Percentiles rank a stretch among this genome's conserved stretches.
phyloP scores from a whole-genome alignment of 2,888 invertebrate species.

The Dendrolimus pini region DNA sequence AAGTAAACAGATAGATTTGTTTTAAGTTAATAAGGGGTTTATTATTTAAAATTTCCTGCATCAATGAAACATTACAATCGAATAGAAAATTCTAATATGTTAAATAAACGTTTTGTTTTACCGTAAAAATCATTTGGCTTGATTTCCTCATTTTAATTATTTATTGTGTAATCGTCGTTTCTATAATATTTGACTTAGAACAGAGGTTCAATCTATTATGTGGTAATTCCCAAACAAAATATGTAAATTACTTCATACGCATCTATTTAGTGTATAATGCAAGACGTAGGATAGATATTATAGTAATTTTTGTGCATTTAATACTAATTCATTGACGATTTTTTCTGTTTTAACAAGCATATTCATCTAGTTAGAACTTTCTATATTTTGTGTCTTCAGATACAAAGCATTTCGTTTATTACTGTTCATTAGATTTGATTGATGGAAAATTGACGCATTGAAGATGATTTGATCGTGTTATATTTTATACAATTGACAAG shows the following conservation, averaged over 20 bases:
- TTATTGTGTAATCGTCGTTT: too few relatives aligned
- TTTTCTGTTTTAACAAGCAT: background rate
- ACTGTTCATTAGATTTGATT: background rate
- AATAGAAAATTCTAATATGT: too few relatives aligned
- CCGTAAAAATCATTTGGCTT: too few relatives aligned
- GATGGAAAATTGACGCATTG: background rate
- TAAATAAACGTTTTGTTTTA: conserved; percentile 18
- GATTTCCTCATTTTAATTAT: too few relatives aligned
- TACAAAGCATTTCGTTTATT: too few relatives aligned
- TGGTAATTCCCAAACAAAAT: conserved; percentile 12
- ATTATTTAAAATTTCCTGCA: too few relatives aligned
- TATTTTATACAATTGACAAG: background rate
- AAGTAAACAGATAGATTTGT: too few relatives aligned
- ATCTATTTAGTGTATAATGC: conserved; percentile 17
- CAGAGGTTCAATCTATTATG: background rate
- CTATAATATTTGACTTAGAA: background rate
- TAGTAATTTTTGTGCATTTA: conserved; percentile 31
- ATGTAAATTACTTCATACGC: conserved; percentile 39
- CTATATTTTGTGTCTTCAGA: too few relatives aligned
- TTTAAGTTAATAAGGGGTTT: too few relatives aligned
- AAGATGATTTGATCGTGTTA: background rate
- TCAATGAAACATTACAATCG: too few relatives aligned
- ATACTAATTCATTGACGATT: conserved; percentile 10
- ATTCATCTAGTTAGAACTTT: background rate
- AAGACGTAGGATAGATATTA: conserved; percentile 15